Evolutionary conservation across 2,888 invertebrate species (phyloP), one percentile per base, ranked within the genome.

Genomic region (Cheilosia scutellata): DNA sequence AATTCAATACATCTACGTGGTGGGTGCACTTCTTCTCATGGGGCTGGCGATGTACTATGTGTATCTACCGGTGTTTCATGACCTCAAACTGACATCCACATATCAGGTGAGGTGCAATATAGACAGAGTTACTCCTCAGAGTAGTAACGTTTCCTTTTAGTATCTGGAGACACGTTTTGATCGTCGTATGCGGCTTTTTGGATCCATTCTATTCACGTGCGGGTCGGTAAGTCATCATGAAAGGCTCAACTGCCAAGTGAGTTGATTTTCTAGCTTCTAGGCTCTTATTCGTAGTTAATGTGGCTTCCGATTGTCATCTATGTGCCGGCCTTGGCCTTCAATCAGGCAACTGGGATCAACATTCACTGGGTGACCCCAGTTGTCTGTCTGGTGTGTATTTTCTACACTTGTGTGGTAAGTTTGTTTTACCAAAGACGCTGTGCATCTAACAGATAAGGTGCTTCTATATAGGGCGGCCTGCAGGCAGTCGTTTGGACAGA

Each of bases 291-390:
- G 86, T 90, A 95, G 95, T 93, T 95, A 88, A 93, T 94, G 3
- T 96, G 95, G 95, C 91, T 95, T 16, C 95, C 95, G 13, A 95
- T 95, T 63, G 95, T 95, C 2, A 95, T 95, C 88, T 96, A 95
- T 89, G 95, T 95, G 4, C 96, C 95, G 49, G 96, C 95, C 0
- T 92, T 95, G 88, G 96, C 95, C 5, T 95, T 95, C 88, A 95
- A 95, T 91, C 95, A 95, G 95, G 96, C 96, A 2, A 96, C 96
- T 4, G 96, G 96, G 11, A 94, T 96, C 0, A 95, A 95, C 88
- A 94, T 96, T 53, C 96, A 96, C 90, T 93, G 95, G 31, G 94
- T 96, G 0, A 95, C 96, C 2, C 95, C 96, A 1, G 93, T 96
- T 20, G 96, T 96, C 4, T 96, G 96, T 87, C 90, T 95, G 16